These are phyloP conservation scores for Rhingia rostrata DNA, from an alignment of 2,888 invertebrate genomes.

Conservation along the genomic window DNA sequence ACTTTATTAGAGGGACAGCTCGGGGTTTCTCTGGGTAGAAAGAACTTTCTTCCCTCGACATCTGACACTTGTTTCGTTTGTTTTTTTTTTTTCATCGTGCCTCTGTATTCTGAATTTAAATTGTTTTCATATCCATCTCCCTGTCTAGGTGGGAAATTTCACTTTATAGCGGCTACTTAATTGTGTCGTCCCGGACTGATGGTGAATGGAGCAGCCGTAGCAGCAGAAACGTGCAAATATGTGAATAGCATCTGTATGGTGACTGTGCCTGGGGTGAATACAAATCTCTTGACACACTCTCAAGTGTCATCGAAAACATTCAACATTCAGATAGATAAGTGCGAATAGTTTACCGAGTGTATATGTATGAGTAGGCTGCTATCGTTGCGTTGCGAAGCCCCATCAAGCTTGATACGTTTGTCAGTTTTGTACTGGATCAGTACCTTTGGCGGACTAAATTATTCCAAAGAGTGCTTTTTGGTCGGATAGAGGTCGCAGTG, in stretches of 20 bases:
- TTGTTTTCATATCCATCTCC: slow-evolving; percentile 54
- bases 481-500: neutral
- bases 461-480: slow-evolving; percentile 48
- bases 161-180: slow-evolving; percentile 45
- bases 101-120: slow-evolving; percentile 50
- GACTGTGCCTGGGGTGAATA: slow-evolving; percentile 19
- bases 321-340: slow-evolving; percentile 43
- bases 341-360: slow-evolving; percentile 40
- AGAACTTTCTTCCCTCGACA: slow-evolving; percentile 38
- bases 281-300: slow-evolving; percentile 65
- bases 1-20: slow-evolving; percentile 49
- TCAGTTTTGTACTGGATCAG: slow-evolving; percentile 35
- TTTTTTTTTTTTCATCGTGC: slow-evolving; percentile 3
- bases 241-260: slow-evolving; percentile 14
- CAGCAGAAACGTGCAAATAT: slow-evolving; percentile 17
- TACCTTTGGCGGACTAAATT: slow-evolving; percentile 56
- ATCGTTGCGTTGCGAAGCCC: too few species aligned
- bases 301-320: slow-evolving; percentile 63
- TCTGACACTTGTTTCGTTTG: slow-evolving; percentile 48
- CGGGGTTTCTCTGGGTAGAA: slow-evolving; percentile 7
- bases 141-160: slow-evolving; percentile 32
- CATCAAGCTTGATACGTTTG: neutral
- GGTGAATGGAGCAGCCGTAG: neutral
- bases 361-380: neutral
- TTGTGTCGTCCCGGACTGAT: slow-evolving; percentile 35